phyloP scores from a whole-genome alignment of 2,888 invertebrate genomes.

The Alloscopus bannaensis region DNA sequence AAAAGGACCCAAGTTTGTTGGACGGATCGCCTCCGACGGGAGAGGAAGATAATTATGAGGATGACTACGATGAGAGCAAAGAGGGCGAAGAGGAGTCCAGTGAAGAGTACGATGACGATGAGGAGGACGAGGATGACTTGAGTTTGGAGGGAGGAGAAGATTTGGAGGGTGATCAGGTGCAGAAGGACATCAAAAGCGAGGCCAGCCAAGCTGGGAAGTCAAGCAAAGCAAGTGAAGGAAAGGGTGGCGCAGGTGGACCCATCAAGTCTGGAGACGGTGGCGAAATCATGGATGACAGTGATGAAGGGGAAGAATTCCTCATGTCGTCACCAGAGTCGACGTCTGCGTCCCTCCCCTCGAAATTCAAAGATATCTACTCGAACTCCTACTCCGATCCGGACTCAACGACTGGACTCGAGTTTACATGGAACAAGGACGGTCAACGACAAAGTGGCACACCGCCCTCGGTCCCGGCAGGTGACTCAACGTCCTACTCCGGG shows the following conservation, averaged over 20 bases:
- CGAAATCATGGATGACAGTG: constrained; percentile 39
- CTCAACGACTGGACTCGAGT: constrained; percentile 1
- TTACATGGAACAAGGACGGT: constrained; percentile 45
- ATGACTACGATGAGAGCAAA: constrained; percentile 53
- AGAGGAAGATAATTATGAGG: constrained; percentile 32
- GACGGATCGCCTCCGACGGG: constrained; percentile 27
- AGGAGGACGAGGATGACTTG: constrained; percentile 52
- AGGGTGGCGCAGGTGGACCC: not conserved
- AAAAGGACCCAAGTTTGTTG: constrained; percentile 29
- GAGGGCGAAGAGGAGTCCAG: constrained; percentile 56
- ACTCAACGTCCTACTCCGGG: too few relatives aligned
- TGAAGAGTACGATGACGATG: constrained; percentile 51
- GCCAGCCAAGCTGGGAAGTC: not conserved
- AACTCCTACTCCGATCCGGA: constrained; percentile 48
- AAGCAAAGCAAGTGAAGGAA: not conserved
- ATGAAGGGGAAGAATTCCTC: constrained; percentile 41
- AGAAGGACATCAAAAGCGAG: not conserved
- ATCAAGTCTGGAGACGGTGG: constrained; percentile 18
- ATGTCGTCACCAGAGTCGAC: constrained; percentile 41
- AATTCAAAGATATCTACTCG: constrained; percentile 48
- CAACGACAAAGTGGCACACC: constrained; percentile 18
- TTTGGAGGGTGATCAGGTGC: constrained; percentile 11
- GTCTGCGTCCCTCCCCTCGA: constrained; percentile 18
- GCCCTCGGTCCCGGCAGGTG: constrained; percentile 10
- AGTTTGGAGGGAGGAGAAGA: constrained; percentile 49